phyloP scores from a whole-genome alignment of 2,888 invertebrate genomes.

The Drosophila kokeensis region DNA sequence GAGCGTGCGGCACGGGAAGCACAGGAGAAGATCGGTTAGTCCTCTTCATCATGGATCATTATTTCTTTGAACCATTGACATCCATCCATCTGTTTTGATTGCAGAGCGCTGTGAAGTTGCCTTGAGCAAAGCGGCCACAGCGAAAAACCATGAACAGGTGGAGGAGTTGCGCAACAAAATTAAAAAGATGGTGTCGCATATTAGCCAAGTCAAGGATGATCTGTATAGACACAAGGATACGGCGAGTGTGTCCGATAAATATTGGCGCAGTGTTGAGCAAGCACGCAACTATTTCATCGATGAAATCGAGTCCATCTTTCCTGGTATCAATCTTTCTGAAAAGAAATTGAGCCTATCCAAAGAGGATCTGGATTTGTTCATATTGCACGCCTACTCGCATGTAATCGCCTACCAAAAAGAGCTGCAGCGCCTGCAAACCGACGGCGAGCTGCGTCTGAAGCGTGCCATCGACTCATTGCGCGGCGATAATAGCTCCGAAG shows the following conservation, averaged over 20 bases:
- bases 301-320: constrained; percentile 90
- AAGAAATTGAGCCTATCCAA: constrained; percentile 88
- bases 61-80: not conserved
- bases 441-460: constrained; percentile 88
- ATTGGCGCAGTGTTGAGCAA: constrained; percentile 90
- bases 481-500: constrained; percentile 86
- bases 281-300: constrained; percentile 88
- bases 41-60: not conserved
- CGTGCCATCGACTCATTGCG: constrained; percentile 88
- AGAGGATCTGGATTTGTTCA: constrained; percentile 90
- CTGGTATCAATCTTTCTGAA: constrained; percentile 89
- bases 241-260: constrained; percentile 90
- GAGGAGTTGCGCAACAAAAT: constrained; percentile 87
- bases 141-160: constrained; percentile 84
- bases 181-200: constrained; percentile 86
- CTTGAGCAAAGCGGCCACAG: constrained; percentile 77
- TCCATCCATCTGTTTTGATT: not conserved
- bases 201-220: constrained; percentile 87
- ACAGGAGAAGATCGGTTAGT: constrained; percentile 86
- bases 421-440: constrained; percentile 89
- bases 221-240: constrained; percentile 87
- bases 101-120: constrained; percentile 83
- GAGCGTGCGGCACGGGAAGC: constrained; percentile 88
- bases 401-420: constrained; percentile 92
- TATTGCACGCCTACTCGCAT: constrained; percentile 91